Conservation (phyloP, 2,888 invertebrate genomes). For the Morpho achilles region DNA sequence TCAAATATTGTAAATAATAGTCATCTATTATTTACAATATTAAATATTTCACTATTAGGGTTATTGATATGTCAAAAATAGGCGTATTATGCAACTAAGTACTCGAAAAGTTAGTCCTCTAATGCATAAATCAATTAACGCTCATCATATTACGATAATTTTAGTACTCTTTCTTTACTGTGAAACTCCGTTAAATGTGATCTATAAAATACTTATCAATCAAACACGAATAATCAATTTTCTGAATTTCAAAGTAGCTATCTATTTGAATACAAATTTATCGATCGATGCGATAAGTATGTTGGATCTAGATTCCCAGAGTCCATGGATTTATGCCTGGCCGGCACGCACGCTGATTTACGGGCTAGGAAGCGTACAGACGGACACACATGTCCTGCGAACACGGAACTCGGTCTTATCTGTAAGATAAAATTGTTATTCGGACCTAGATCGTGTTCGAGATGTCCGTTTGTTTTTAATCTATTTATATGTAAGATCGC, state of each 20-base stretch:
- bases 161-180: too few relatives aligned
- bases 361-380: conserved; percentile 12
- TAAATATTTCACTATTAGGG: too few relatives aligned
- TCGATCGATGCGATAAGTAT: conserved; percentile 15
- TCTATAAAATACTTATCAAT: too few relatives aligned
- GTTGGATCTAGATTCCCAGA: conserved; percentile 14
- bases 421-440: conserved; percentile 7
- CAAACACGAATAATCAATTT: too few relatives aligned
- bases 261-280: conserved; percentile 19
- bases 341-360: conserved; percentile 23
- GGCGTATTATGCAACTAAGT: too few relatives aligned
- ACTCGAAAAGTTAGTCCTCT: too few relatives aligned
- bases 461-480: conserved; percentile 6
- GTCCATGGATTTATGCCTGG: conserved; percentile 18
- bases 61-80: too few relatives aligned
- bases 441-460: conserved; percentile 2
- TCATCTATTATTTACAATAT: too few relatives aligned
- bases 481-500: neutral
- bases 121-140: too few relatives aligned
- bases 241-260: conserved; percentile 8
- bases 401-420: conserved; percentile 10
- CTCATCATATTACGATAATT: too few relatives aligned
- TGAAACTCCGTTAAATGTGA: too few relatives aligned
- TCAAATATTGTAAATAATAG: too few relatives aligned
- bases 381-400: conserved; percentile 14